These are phyloP conservation scores for Elephas maximus DNA, from an alignment of 2,113 vertebrate species.

Conservation along the genomic window DNA sequence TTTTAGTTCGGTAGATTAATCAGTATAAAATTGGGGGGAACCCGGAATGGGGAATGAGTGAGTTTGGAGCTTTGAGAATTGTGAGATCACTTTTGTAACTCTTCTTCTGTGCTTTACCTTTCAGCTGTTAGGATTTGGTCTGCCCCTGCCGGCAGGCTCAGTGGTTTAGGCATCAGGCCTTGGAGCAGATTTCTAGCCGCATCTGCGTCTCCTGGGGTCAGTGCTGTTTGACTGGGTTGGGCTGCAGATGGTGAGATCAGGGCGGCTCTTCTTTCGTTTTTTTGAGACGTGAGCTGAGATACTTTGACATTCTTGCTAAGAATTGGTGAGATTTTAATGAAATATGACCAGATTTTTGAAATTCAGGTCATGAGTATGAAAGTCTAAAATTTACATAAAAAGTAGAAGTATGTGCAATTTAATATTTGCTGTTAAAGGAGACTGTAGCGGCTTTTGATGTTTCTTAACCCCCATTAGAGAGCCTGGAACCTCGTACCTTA, in stretches of 20 bases:
- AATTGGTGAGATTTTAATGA: slow-evolving; percentile 30
- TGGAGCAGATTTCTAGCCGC: background rate
- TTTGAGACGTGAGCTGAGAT: background rate
- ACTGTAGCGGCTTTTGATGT: slow-evolving; percentile 36
- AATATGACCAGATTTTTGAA: slow-evolving; percentile 19
- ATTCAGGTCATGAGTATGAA: slow-evolving; percentile 14
- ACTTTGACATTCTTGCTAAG: slow-evolving; percentile 45
- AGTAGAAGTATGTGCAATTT: slow-evolving; percentile 48
- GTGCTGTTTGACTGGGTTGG: background rate
- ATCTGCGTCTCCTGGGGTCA: background rate
- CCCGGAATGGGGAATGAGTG: slow-evolving; percentile 23
- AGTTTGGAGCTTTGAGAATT: slow-evolving; percentile 46
- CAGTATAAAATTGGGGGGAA: slow-evolving; percentile 50
- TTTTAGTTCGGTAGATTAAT: slow-evolving; percentile 52
- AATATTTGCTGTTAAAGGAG: slow-evolving; percentile 49
- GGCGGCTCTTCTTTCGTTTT: background rate
- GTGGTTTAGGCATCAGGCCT: slow-evolving; percentile 32
- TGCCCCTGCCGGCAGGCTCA: background rate
- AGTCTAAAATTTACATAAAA: slow-evolving; percentile 42
- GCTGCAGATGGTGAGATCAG: background rate
- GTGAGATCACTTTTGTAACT: slow-evolving; percentile 21
- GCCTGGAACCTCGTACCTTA: slow-evolving; percentile 51
- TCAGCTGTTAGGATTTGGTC: slow-evolving; percentile 26
- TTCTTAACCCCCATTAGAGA: slow-evolving; percentile 43
- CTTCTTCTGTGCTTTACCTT: background rate